phyloP scores from a whole-genome alignment of 2,888 invertebrate genomes.

The Apoda limacodes region DNA sequence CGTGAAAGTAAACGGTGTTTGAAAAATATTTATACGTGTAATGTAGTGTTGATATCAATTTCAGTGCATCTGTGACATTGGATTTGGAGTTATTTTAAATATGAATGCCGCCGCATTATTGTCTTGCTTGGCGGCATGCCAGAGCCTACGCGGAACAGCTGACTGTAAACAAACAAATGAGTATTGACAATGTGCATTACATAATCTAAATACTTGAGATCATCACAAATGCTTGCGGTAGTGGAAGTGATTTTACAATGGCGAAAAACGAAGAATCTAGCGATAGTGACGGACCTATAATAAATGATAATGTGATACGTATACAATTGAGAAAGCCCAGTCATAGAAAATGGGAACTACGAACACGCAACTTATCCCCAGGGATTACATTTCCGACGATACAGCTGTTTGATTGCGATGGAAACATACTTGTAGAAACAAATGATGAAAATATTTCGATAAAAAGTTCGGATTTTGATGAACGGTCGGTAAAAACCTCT shows the following conservation, averaged over 20 bases:
- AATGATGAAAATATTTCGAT: constrained; percentile 66
- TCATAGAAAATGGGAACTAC: constrained; percentile 74
- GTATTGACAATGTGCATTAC: constrained; percentile 30
- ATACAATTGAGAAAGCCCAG: constrained; percentile 72
- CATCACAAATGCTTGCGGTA: constrained; percentile 23
- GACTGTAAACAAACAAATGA: constrained; percentile 65
- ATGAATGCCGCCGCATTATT: constrained; percentile 49
- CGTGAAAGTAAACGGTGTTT: constrained; percentile 34
- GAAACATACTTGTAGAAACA: constrained; percentile 71
- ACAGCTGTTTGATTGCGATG: constrained; percentile 73
- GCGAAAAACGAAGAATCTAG: constrained; percentile 40
- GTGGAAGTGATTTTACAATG: constrained; percentile 33
- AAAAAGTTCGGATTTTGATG: constrained; percentile 51
- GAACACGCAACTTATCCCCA: constrained; percentile 73
- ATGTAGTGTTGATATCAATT: constrained; percentile 11
- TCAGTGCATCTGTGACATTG: no score
- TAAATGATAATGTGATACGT: constrained; percentile 69
- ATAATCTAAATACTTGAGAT: constrained; percentile 24
- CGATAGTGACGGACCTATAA: constrained; percentile 57
- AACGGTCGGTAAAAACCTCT: constrained; percentile 33
- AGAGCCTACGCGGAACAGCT: constrained; percentile 49
- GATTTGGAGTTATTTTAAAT: constrained; percentile 64
- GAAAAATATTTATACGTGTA: constrained; percentile 12
- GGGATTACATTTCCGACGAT: constrained; percentile 70
- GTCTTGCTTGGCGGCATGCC: constrained; percentile 50